Conservation (phyloP, 2,888 invertebrate species). For the Dilophus febrilis region DNA sequence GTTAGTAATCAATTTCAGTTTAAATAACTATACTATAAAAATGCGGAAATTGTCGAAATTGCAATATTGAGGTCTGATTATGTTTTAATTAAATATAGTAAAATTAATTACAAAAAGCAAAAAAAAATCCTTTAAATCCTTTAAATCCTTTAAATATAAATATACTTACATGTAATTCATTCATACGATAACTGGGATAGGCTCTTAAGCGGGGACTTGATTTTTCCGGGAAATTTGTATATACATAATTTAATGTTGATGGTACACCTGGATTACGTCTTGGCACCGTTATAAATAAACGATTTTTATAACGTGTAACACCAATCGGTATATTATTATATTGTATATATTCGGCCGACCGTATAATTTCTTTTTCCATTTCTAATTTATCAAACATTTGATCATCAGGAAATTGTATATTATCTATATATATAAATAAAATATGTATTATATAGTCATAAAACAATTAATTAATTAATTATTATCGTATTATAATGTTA, state of each 20-base stretch:
- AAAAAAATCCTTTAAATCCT: neutral
- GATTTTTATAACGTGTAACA: conserved; percentile 18
- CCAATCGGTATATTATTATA: conserved; percentile 30
- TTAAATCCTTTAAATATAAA: neutral
- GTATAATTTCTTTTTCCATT: neutral
- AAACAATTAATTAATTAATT: too few species aligned
- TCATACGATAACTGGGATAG: conserved; percentile 23
- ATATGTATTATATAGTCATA: too few species aligned
- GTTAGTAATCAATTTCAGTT: too few species aligned
- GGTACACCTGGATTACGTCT: conserved; percentile 47
- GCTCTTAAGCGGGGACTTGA: conserved; percentile 21
- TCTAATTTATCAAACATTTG: too few species aligned
- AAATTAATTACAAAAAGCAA: neutral
- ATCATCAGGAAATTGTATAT: too few species aligned
- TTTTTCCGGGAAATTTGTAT: neutral
- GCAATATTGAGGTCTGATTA: too few species aligned
- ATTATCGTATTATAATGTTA: too few species aligned
- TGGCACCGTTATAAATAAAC: conserved; percentile 41
- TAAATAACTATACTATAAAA: too few species aligned
- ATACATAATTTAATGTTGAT: conserved; percentile 40
- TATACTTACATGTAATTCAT: conserved; percentile 17
- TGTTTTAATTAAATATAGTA: too few species aligned
- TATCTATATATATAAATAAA: too few species aligned
- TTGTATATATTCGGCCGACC: conserved; percentile 16
- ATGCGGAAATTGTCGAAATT: too few species aligned